Conservation (phyloP, 2,113 vertebrate genomes). For the Salvelinus namaycush region DNA sequence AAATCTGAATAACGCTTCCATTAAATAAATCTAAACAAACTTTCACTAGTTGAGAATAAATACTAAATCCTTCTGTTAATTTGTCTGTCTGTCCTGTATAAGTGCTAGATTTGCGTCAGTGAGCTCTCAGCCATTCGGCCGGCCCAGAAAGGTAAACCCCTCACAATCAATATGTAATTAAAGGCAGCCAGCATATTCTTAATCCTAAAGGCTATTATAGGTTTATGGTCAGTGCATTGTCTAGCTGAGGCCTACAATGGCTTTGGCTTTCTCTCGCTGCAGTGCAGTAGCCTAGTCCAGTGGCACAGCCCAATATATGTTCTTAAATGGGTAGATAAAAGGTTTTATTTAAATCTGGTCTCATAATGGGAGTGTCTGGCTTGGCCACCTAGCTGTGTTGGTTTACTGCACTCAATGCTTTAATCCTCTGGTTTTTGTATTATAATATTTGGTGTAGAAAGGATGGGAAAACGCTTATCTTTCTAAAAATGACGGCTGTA, state of each 20-base stretch:
- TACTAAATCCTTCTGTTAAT: constrained; percentile 48
- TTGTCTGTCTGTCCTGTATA: no score
- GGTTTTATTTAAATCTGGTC: constrained; percentile 67
- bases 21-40: constrained; percentile 40
- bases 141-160: constrained; percentile 60
- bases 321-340: constrained; percentile 77
- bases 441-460: constrained; percentile 36
- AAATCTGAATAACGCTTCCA: constrained; percentile 7
- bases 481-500: constrained; percentile 45
- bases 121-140: constrained; percentile 9
- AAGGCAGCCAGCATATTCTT: constrained; percentile 77
- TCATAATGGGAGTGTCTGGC: constrained; percentile 55
- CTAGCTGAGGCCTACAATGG: constrained; percentile 68
- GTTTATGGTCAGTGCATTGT: constrained; percentile 73
- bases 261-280: constrained; percentile 45
- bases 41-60: constrained; percentile 62
- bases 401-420: constrained; percentile 49
- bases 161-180: constrained; percentile 78
- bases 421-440: constrained; percentile 61
- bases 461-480: constrained; percentile 59
- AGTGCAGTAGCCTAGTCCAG: constrained; percentile 16
- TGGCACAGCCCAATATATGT: constrained; percentile 57
- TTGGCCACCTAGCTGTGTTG: constrained; percentile 27
- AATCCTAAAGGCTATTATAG: constrained; percentile 80
- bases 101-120: constrained; percentile 2